Evolutionary conservation across 2,797 vertebrate genomes (phyloP).

Genomic region (Scleropages formosus): DNA sequence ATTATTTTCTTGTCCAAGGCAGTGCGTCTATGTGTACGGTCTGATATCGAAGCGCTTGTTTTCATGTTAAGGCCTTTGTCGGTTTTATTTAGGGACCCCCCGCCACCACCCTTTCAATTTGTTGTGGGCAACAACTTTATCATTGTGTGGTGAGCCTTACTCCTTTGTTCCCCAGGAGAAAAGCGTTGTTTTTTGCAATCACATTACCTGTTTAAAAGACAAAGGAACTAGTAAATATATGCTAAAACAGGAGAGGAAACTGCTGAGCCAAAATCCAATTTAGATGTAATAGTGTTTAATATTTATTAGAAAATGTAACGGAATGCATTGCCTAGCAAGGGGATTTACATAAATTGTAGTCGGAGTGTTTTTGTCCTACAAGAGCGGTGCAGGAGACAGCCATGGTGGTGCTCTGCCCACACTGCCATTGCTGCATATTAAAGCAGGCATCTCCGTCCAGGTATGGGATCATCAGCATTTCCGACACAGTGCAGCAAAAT

Average conservation of each 20-base stretch:
- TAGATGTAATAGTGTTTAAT: conserved; percentile 78
- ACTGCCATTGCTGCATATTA: conserved; percentile 42
- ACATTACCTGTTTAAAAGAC: conserved; percentile 70
- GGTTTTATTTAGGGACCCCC: conserved; percentile 37
- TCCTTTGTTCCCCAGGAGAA: conserved; percentile 59
- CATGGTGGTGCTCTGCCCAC: conserved; percentile 25
- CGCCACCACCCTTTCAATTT: conserved; percentile 24
- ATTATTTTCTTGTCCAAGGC: conserved; percentile 15
- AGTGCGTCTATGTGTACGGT: conserved; percentile 33
- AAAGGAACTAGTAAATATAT: conserved; percentile 62
- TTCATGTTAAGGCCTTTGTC: conserved; percentile 37
- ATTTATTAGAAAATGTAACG: conserved; percentile 80
- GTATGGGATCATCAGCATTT: conserved; percentile 40
- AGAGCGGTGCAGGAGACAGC: conserved; percentile 33
- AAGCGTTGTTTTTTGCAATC: conserved; percentile 63
- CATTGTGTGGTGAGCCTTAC: conserved; percentile 38
- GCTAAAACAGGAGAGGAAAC: conserved; percentile 63
- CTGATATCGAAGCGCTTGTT: conserved; percentile 32
- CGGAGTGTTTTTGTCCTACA: conserved; percentile 52
- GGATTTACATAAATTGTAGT: conserved; percentile 78
- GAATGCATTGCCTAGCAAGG: conserved; percentile 61
- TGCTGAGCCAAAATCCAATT: conserved; percentile 65
- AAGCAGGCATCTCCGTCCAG: conserved; percentile 36
- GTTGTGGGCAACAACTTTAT: conserved; percentile 49
- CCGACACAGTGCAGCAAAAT: conserved; percentile 34